Conservation (phyloP, 1,140 invertebrate species). For the Ptiloglossa arizonensis region DNA sequence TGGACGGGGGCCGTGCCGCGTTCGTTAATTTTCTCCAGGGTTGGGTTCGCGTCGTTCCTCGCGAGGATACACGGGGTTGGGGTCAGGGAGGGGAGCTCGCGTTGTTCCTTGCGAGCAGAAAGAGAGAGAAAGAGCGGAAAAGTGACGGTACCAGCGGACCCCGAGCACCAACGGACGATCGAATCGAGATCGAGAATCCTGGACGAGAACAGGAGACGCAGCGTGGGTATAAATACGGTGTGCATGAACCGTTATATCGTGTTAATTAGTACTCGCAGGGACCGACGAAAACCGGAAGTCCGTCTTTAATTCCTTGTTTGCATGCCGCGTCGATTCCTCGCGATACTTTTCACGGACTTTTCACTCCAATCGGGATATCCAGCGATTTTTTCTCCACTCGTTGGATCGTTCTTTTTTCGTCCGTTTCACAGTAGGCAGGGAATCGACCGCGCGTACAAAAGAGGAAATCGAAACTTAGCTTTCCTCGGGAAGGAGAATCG, state of each 20-base stretch:
- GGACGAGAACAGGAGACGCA: background rate
- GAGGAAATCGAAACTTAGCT: background rate
- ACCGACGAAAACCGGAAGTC: constrained; percentile 20
- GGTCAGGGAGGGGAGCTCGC: background rate
- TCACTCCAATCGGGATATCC: constrained; percentile 25
- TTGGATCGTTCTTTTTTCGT: no score
- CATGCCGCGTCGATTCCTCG: constrained; percentile 8
- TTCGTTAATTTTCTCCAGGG: constrained; percentile 3
- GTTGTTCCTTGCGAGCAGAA: background rate
- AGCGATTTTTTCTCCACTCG: background rate
- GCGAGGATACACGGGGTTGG: no score
- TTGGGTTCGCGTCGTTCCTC: background rate
- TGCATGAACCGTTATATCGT: constrained; percentile 21
- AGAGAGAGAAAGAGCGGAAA: background rate
- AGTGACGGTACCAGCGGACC: background rate
- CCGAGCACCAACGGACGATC: background rate
- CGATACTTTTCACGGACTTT: constrained; percentile 15
- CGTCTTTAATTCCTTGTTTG: constrained; percentile 20
- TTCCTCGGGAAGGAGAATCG: background rate
- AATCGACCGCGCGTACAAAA: background rate
- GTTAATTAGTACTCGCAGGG: constrained; percentile 21
- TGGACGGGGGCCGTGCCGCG: constrained; percentile 29
- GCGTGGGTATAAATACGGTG: constrained; percentile 24
- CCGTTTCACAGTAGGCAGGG: background rate
- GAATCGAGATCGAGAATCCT: constrained; percentile 5